Evolutionary conservation across 30 jellyfish, hydroid and myxozoan genomes (phyloP), one percentile per base, ranked within the genome.

Genomic region (Chrysaora quinquecirrha): DNA sequence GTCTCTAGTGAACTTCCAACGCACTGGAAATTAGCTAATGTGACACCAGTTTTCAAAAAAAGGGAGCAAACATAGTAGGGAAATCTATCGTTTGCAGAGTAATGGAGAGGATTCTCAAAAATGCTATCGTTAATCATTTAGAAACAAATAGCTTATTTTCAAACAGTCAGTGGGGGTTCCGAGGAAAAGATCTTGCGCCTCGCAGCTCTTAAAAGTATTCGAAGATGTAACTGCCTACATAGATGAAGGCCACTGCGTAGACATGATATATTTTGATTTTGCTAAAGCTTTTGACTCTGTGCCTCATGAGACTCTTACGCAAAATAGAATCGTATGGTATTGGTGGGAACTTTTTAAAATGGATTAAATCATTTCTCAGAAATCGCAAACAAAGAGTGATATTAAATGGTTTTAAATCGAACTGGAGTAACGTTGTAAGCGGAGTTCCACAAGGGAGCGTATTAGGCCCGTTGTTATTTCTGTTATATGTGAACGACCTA

Each of bases 361-460:
- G 72, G 72, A 60, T 60, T 60, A 60, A 60, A 60, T 21, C 72
- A 21, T n/a, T 60, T 60, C 72, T 60, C 29, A 60, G 32, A 6
- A 22, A 60, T 60, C 10, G 72, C 29, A 60, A 25, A 25, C 72
- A 60, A 60, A 21, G 10, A 25, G 33, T 25, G 11, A 22, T 60
- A 60, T 60, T 60, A 10, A 64, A 64, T 64, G 76, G 76, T 3
- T 64, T 32, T 14, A 29, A 27, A 32, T 64, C 58, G 48, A 64
- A 23, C 76, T 64, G 76, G 76, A 27, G 52, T 27, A 29, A 71
- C 65, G 82, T 71, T 34, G 65, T 32, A 29, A 22, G 35, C 32
- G 82, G 66, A 6, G 66, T 64, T 14, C 58, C 76, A 64, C 58
- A 24, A 22, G 76, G 52, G 76, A 64, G 52, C 52, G 52, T 64